These are phyloP conservation scores for Crepidodera aurea DNA, from an alignment of 2,888 invertebrate genomes.

Conservation along the genomic window DNA sequence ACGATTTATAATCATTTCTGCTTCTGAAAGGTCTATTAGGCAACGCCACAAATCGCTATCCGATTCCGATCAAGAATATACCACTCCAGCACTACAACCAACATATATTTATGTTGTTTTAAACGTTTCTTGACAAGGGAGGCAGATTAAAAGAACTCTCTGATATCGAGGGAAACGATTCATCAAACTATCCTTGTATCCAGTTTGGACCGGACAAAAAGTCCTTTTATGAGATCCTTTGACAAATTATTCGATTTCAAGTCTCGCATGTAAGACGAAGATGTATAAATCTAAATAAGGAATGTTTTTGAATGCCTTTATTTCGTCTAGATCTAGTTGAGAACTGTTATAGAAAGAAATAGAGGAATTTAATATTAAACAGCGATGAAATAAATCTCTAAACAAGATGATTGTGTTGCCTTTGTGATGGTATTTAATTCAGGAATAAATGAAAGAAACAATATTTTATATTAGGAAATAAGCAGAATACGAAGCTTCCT, in stretches of 20 bases:
- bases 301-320: slow-evolving; percentile 9
- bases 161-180: slow-evolving; percentile 35
- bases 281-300: background rate
- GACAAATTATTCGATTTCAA: slow-evolving; percentile 16
- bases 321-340: background rate
- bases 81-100: slow-evolving; percentile 30
- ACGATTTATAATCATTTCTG: slow-evolving; percentile 48
- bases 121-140: slow-evolving; percentile 40
- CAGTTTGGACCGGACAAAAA: background rate
- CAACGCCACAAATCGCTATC: slow-evolving; percentile 34
- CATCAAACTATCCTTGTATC: slow-evolving; percentile 36
- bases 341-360: background rate
- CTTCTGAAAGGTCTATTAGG: slow-evolving; percentile 47
- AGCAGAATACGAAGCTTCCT: no score
- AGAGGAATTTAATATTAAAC: background rate
- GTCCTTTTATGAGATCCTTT: slow-evolving; percentile 8
- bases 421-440: no score
- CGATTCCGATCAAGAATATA: background rate
- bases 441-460: no score
- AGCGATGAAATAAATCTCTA: no score
- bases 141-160: slow-evolving; percentile 38
- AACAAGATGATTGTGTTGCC: no score
- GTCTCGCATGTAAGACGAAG: no score
- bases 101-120: slow-evolving; percentile 41
- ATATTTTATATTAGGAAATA: no score